phyloP scores from a whole-genome alignment of 2,113 vertebrate species.

The human (Homo sapiens) region GRCh38 chr18:75366001-75366500 shows the following conservation, averaged over 20 bases:
- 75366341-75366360: background rate
- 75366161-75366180: background rate
- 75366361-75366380: slow-evolving; percentile 14
- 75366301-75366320: slow-evolving; percentile 55
- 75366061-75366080: fast-evolving
- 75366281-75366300: slow-evolving; percentile 48
- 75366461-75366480: slow-evolving; percentile 50
- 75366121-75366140: background rate
- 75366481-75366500: slow-evolving; percentile 73
- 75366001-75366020: background rate
- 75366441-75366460: slow-evolving; percentile 23
- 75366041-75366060: fast-evolving
- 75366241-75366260: slow-evolving; percentile 10
- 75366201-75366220: slow-evolving; percentile 36
- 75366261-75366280: slow-evolving; percentile 40
- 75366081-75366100: fast-evolving
- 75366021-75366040: fast-evolving
- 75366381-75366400: background rate
- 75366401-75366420: slow-evolving; percentile 40
- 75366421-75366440: background rate
- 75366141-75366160: background rate
- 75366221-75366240: slow-evolving; percentile 21
- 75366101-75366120: fast-evolving
- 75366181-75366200: background rate
- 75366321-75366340: slow-evolving; percentile 39